Base-by-base conservation (phyloP, 2,113 vertebrate species). In the Mirounga angustirostris region DNA sequence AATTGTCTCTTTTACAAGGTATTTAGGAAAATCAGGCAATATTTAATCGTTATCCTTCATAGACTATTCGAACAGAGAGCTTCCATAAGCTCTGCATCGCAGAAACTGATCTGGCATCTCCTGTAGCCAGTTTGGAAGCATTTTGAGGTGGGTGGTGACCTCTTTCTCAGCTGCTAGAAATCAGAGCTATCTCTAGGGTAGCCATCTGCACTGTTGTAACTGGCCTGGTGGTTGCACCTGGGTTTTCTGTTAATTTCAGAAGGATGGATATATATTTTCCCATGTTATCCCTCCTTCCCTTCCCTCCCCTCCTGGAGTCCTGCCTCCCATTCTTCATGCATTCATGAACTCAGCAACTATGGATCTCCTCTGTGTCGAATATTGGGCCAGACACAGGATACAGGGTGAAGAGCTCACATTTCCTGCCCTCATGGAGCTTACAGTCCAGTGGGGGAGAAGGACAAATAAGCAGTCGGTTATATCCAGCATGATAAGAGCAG, bases 161-260 rank as follows among this genome's bases (percentile, higher is more conserved):
- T 88, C 63, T 90, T 92, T 92, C 56, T n/a, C 79, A 71, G 36
- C 67, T 52, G 24, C 22, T 95, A n/a, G 71, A 61, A 95, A 79
- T 58, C 7, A 52, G 87, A 84, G 67, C 19, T 82, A 15, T 92
- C 65, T 80, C 26, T 24, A 46, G 52, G 43, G 33, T 54, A 40
- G 56, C 61, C 56, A 2, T 87, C 71, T 76, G n/a, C 46, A 43
- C 33, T 69, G 65, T 28, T 81, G 2, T 80, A 79, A 5, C 90
- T n/a, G 80, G 52, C 74, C 87, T 56, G 33, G 14, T 76, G 40
- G 26, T 82, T 79, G 46, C n/a, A 12, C 36, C 69, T 96, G 92
- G 74, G 7, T 61, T 89, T 93, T 69, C 43, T 96, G 65, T 83
- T 88, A 56, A 40, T 91, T 89, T 95, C 52, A 56, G 67, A 63